A percentile compares a stretch with the other conserved stretches of the same genome.
These are phyloP conservation scores for Menidia menidia DNA, from an alignment of 2,797 vertebrate species.

Conservation along the genomic window DNA sequence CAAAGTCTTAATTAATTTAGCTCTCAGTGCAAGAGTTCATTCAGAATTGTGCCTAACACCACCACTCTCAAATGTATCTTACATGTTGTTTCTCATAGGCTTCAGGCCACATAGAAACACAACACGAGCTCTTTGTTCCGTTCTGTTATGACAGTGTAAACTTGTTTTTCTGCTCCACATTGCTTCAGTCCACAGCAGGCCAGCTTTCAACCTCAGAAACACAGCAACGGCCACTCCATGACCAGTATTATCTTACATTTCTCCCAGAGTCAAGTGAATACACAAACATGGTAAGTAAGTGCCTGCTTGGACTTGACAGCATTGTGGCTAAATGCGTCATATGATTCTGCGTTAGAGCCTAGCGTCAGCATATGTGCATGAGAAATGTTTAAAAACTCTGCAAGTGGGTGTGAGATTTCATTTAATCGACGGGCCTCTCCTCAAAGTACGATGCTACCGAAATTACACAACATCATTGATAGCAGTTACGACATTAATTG, in stretches of 20 bases:
- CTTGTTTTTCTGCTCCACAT: not conserved
- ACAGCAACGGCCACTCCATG: not conserved
- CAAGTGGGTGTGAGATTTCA: not conserved
- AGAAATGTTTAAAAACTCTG: not conserved
- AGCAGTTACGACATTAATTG: constrained; percentile 15
- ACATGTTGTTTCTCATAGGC: not conserved
- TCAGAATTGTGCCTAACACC: not conserved
- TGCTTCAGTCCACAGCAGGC: not conserved
- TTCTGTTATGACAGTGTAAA: not conserved
- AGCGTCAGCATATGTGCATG: not conserved
- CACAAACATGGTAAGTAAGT: not conserved
- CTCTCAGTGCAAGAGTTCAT: not conserved
- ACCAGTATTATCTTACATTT: not conserved
- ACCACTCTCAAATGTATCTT: not conserved
- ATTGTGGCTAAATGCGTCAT: not conserved
- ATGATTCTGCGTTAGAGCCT: constrained; percentile 1
- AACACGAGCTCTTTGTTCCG: not conserved
- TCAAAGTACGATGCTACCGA: constrained; percentile 12
- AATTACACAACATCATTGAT: constrained; percentile 8
- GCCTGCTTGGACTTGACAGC: not conserved
- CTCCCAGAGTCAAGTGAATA: not conserved
- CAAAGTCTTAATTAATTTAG: not conserved
- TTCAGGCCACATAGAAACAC: not conserved
- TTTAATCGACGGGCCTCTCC: not conserved
- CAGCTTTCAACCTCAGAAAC: not conserved